Evolutionary conservation across 2,113 vertebrate species (phyloP).

Genomic region (Paradisaea rubra): DNA sequence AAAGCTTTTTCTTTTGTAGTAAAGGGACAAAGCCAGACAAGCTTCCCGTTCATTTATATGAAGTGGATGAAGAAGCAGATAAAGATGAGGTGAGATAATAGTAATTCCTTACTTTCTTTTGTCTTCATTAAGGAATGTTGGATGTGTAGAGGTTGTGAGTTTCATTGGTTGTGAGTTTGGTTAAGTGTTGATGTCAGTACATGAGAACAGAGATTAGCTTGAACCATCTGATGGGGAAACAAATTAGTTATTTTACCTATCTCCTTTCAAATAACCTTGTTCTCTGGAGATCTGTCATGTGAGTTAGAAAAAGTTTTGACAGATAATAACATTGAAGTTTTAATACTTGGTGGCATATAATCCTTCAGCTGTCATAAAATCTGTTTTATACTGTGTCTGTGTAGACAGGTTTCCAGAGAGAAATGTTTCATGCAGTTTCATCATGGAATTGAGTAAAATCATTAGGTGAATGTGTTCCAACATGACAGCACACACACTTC

Average conservation of each 20-base stretch:
- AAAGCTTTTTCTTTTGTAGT: constrained; percentile 66
- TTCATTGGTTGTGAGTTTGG: background rate
- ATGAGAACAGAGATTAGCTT: background rate
- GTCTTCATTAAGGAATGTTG: background rate
- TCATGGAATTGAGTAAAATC: background rate
- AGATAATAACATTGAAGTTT: background rate
- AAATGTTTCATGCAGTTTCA: background rate
- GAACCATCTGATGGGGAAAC: background rate
- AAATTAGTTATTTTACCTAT: background rate
- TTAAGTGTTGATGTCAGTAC: background rate
- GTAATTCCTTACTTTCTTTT: background rate
- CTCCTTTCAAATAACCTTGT: background rate
- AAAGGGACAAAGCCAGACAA: constrained; percentile 89
- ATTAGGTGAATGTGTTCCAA: background rate
- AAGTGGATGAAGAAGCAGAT: constrained; percentile 97
- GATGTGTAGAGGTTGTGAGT: background rate
- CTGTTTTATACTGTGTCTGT: background rate
- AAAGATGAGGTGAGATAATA: constrained; percentile 90
- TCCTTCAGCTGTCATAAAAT: background rate
- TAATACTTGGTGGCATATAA: background rate
- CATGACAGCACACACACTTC: background rate
- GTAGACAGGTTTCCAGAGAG: background rate
- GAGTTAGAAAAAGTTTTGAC: background rate
- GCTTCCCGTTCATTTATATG: constrained; percentile 92
- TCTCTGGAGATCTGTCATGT: background rate